Percentiles rank a stretch among this genome's conserved stretches.
These are phyloP conservation scores for Idaea dimidiata DNA, from an alignment of 2,888 invertebrate species.

Conservation along the genomic window DNA sequence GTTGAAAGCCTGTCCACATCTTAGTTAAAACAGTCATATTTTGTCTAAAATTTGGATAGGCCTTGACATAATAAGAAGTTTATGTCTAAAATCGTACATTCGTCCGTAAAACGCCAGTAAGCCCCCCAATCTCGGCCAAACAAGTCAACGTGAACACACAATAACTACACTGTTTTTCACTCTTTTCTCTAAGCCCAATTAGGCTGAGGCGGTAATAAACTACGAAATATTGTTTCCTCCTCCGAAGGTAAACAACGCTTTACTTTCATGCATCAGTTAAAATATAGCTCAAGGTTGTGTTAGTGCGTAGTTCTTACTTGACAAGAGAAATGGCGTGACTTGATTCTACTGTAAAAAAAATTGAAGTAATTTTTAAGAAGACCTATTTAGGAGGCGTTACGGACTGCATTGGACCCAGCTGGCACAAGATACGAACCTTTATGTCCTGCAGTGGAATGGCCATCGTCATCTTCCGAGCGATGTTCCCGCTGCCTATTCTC, in stretches of 20 bases:
- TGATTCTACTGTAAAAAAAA: background rate
- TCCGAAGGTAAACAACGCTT: background rate
- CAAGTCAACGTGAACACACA: background rate
- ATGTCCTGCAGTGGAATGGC: no score
- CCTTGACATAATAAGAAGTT: no score
- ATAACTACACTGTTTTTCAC: background rate
- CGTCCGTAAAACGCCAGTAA: background rate
- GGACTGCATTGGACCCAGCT: no score
- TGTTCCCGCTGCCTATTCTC: no score
- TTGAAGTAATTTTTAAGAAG: no score
- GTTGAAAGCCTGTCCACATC: no score
- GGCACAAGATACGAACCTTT: no score
- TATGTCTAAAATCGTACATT: no score
- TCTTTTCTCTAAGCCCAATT: conserved; percentile 1
- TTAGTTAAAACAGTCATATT: no score
- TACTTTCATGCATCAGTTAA: background rate
- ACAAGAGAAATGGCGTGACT: background rate
- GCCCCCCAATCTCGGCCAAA: background rate
- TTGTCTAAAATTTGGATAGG: no score
- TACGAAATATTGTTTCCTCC: conserved; percentile 1
- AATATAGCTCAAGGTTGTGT: background rate
- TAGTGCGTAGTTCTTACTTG: background rate
- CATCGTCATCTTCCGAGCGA: no score
- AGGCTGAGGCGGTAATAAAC: background rate
- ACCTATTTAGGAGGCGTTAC: no score